Evolutionary conservation across 1,140 invertebrate species (phyloP).

Genomic region (Chironomus tepperi): DNA sequence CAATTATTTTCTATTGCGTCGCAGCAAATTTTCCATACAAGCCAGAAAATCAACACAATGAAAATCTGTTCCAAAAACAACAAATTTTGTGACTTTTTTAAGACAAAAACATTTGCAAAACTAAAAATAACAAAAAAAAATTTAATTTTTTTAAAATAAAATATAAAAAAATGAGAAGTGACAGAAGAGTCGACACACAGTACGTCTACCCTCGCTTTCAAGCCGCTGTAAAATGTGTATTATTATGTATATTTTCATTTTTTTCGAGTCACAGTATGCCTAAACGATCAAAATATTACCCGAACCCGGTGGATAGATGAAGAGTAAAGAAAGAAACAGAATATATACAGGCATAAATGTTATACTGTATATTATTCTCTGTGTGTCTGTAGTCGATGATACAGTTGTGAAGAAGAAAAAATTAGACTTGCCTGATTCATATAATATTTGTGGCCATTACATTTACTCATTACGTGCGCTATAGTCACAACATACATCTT

Average conservation of each 20-base stretch:
- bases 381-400: not conserved
- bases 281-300: not conserved
- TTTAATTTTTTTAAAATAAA: not conserved
- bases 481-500: not conserved
- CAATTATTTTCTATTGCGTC: too few relatives aligned
- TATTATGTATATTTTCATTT: not conserved
- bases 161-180: not conserved
- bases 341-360: not conserved
- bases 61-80: not conserved
- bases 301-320: not conserved
- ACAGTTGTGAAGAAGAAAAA: not conserved
- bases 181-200: not conserved
- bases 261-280: not conserved
- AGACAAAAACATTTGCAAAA: not conserved
- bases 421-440: not conserved
- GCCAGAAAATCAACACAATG: too few relatives aligned
- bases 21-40: too few relatives aligned
- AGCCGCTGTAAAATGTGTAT: not conserved
- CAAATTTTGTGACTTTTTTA: not conserved
- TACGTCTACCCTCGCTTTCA: constrained; percentile 11
- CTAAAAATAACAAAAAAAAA: not conserved
- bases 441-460: not conserved
- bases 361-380: not conserved
- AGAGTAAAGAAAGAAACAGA: too few relatives aligned
- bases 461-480: not conserved